Base-by-base conservation (phyloP, 2,113 vertebrate genomes). In the Trematocara unimaculatum region DNA sequence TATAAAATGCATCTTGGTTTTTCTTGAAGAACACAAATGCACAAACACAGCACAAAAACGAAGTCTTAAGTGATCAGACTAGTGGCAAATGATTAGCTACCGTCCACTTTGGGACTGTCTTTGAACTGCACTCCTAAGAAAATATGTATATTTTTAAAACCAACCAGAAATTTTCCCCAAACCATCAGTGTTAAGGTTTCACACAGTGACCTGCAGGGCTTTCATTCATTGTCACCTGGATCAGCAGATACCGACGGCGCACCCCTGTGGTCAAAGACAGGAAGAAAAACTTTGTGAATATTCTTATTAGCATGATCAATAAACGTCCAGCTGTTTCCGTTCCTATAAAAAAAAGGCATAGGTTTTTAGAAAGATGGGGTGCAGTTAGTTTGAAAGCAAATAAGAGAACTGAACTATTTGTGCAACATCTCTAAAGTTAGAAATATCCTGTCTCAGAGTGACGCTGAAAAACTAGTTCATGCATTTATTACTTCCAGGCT, bases 231-330 rank as follows among this genome's bases (percentile, higher is more conserved):
- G 38, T 93, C 91, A 82, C 15, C 88, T 15, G 91, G 88, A 47
- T 42, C 84, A 54, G 90, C 64, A 7, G 87, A 56, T 31, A 79
- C 94, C 10, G 95, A 88, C 40, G 92, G 92, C 53, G 72, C 87
- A 7, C 78, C 93, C 88, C 95, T 95, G 89, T 90, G 85, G 89
- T 53, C 74, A 91, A 74, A 89, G 64, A 92, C 7, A 89, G 78
- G 11, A 79, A 64, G 54, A 33, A 64, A 64, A n/a, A 58, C 20
- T 18, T 33, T 26, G 20, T 79, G 9, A 84, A 84, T 3, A 26
- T 10, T 0, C 17, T 55, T 12, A 55, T 5, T 6, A 72, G 79
- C 35, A 31, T 8, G 53, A 26, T 38, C 74, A 31, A 1, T 14
- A 31, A 72, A 26, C 2, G 8, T 3, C 40, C 67, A 72, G 20